Evolutionary conservation across 2,888 invertebrate species (phyloP).

Genomic region (Adelognathus sp.): DNA sequence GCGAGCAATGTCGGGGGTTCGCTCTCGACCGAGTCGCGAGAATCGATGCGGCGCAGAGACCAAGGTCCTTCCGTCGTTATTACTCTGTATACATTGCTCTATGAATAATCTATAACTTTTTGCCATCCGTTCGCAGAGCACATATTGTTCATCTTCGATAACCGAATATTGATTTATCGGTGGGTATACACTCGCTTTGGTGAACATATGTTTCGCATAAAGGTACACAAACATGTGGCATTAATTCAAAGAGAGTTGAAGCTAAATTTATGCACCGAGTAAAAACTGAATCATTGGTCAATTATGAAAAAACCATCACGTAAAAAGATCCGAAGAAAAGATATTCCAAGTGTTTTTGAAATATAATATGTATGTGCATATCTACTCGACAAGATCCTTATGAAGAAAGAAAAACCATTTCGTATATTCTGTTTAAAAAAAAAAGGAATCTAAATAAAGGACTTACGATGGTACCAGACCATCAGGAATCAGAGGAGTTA

Average conservation of each 20-base stretch:
- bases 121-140: neutral
- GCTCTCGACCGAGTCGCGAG: neutral
- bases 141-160: neutral
- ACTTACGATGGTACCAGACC: neutral
- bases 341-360: neutral
- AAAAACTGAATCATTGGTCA: too few relatives aligned
- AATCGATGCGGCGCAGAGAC: conserved; percentile 51
- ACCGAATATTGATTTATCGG: neutral
- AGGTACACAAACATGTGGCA: too few relatives aligned
- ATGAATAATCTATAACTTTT: neutral
- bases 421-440: too few relatives aligned
- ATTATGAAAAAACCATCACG: too few relatives aligned
- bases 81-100: neutral
- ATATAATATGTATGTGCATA: neutral
- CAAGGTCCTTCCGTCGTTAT: conserved; percentile 27
- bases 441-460: neutral
- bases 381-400: neutral
- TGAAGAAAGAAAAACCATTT: too few relatives aligned
- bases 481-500: conserved; percentile 22
- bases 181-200: too few relatives aligned
- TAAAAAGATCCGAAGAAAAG: neutral
- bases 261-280: too few relatives aligned
- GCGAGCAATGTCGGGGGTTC: neutral
- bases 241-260: too few relatives aligned
- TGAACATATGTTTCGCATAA: too few relatives aligned